Percentiles rank a stretch among this genome's conserved stretches.
phyloP scores from a whole-genome alignment of 2,113 vertebrate species.

The Numida meleagris region DNA sequence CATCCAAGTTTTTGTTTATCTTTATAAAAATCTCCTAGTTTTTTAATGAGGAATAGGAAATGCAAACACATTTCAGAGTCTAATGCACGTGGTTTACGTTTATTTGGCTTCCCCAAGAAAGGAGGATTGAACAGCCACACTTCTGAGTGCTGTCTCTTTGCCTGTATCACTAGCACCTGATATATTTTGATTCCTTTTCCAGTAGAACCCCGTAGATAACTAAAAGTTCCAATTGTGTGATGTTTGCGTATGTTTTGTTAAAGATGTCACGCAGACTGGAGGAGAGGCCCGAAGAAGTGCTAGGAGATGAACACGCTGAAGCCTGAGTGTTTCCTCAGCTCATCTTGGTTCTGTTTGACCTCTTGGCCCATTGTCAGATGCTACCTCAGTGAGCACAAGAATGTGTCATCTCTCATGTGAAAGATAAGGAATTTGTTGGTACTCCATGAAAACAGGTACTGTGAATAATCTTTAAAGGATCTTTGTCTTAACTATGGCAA shows the following conservation, averaged over 20 bases:
- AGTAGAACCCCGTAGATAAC: not conserved
- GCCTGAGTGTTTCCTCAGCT: not conserved
- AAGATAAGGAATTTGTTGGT: not conserved
- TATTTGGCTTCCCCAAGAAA: not conserved
- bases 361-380: not conserved
- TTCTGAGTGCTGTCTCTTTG: fast-evolving
- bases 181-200: not conserved
- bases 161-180: not conserved
- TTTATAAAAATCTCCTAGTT: not conserved
- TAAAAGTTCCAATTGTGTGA: not conserved
- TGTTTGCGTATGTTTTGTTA: not conserved
- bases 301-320: not conserved
- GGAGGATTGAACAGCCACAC: not conserved
- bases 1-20: not conserved
- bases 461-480: not conserved
- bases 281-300: fast-evolving
- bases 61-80: not conserved
- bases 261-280: not conserved
- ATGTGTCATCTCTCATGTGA: not conserved
- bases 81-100: not conserved
- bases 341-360: not conserved
- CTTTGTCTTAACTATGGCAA: not conserved
- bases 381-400: not conserved
- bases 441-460: not conserved
- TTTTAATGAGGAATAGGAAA: not conserved